Evolutionary conservation across 2,888 invertebrate species (phyloP), one percentile per base, ranked within the genome.

Genomic region (Drosophila pullipes): DNA sequence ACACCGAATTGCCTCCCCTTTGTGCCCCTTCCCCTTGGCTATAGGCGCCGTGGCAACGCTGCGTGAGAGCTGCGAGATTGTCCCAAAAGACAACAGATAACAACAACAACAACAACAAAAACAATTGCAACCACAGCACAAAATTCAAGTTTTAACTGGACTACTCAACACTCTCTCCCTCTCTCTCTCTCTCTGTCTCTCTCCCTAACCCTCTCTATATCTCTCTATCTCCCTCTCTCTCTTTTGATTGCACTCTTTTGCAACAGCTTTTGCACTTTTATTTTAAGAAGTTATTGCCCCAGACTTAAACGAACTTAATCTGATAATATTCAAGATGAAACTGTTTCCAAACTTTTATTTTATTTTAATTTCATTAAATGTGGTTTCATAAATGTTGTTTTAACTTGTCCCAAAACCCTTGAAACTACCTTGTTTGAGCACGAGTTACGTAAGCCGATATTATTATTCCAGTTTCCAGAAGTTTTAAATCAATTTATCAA

Each of bases 111-210:
- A 49, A 49, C 70, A 5, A 28, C 28, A 28, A 25, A 1, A 25
- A 30, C 30, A 64, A 65, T 35, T 44, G 58, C 66, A 66, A 44
- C 60, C 59, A 18, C 66, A 55, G 28, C 55, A 9, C 16, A 16
- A 25, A 47, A 47, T 47, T 47, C 47, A 72, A 60, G 18, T 54
- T 59, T 72, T 7, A 39, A 10, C 22, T 5, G 25, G 13, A 13
- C 18, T 6, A 37, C 30, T 54, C 41, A 30, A 47, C 41, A 25
- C 39, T 3, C 57, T n/a, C 39, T 57, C 37, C 28, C 18, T 6
- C 37, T 11, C 39, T 13, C 30, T 4, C 28, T 11, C 39, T 7
- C 22, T n/a, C n/a, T n/a, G 25, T 9, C 18, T 30, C 0, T 30
- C 49, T 4, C 28, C 9, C 31, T 31, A 10, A 10, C 33, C 10